Percentiles rank a stretch among this genome's conserved stretches.
phyloP scores from a whole-genome alignment of 2,113 vertebrate species.

The Peucedramus taeniatus region DNA sequence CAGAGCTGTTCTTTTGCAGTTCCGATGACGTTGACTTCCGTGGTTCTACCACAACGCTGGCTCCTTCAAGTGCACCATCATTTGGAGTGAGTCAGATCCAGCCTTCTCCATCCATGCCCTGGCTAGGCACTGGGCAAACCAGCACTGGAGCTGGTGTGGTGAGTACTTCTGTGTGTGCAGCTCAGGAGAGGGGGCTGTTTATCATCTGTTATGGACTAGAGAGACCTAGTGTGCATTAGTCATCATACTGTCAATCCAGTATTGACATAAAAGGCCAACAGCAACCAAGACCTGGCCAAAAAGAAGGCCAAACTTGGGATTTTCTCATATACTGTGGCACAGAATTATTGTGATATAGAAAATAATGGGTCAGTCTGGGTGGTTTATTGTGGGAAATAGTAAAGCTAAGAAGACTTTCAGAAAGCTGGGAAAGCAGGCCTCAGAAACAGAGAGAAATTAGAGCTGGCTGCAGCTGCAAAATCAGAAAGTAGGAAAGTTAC shows the following conservation, averaged over 20 bases:
- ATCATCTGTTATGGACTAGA: background rate
- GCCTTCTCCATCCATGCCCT: constrained; percentile 90
- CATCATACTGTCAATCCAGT: background rate
- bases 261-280: background rate
- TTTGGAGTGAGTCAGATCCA: constrained; percentile 82
- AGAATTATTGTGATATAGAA: background rate
- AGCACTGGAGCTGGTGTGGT: constrained; percentile 96
- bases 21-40: constrained; percentile 94
- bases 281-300: background rate
- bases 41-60: constrained; percentile 89
- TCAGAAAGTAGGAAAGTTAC: background rate
- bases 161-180: background rate
- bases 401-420: background rate
- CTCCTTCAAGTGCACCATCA: constrained; percentile 77
- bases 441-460: background rate
- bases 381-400: background rate
- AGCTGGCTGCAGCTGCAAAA: background rate
- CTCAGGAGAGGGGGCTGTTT: background rate
- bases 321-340: background rate
- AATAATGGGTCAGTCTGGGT: background rate
- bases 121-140: constrained; percentile 95
- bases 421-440: background rate
- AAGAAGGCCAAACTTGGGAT: background rate
- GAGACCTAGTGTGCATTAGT: background rate
- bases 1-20: constrained; percentile 65